These are phyloP conservation scores for Thera britannica DNA, from an alignment of 2,888 invertebrate genomes.

Conservation along the genomic window DNA sequence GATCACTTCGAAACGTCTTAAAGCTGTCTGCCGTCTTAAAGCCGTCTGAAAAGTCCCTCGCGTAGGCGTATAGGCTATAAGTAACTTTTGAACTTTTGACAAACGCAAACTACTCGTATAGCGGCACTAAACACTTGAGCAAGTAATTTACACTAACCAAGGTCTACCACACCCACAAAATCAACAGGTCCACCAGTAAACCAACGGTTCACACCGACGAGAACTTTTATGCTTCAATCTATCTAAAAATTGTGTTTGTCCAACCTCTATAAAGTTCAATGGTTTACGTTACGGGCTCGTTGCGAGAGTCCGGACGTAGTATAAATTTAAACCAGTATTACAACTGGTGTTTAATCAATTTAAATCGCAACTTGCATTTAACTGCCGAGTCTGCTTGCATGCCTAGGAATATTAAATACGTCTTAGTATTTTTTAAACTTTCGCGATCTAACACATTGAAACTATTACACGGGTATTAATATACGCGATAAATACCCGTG, in stretches of 20 bases:
- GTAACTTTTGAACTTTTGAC: not conserved
- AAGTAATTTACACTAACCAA: constrained; percentile 8
- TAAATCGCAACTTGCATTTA: no score
- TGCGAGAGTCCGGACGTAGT: constrained; percentile 28
- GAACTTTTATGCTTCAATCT: constrained; percentile 49
- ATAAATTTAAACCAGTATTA: constrained; percentile 6
- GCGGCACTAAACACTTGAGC: not conserved
- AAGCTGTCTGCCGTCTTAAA: no score
- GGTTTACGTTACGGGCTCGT: constrained; percentile 46
- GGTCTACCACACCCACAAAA: constrained; percentile 11
- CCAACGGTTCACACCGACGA: constrained; percentile 29
- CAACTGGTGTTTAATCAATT: constrained; percentile 6
- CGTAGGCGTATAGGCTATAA: not conserved
- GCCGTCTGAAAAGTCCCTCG: no score
- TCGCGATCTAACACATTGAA: no score
- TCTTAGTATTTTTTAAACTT: no score
- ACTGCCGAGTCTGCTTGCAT: no score
- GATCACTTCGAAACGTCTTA: no score
- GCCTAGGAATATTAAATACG: no score
- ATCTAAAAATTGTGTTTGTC: constrained; percentile 52
- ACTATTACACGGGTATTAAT: no score
- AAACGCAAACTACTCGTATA: not conserved
- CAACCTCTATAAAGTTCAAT: constrained; percentile 60
- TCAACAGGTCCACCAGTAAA: constrained; percentile 24
- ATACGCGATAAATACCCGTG: no score